phyloP scores from a whole-genome alignment of 2,888 invertebrate genomes.

The Pristionchus entomophagus region DNA sequence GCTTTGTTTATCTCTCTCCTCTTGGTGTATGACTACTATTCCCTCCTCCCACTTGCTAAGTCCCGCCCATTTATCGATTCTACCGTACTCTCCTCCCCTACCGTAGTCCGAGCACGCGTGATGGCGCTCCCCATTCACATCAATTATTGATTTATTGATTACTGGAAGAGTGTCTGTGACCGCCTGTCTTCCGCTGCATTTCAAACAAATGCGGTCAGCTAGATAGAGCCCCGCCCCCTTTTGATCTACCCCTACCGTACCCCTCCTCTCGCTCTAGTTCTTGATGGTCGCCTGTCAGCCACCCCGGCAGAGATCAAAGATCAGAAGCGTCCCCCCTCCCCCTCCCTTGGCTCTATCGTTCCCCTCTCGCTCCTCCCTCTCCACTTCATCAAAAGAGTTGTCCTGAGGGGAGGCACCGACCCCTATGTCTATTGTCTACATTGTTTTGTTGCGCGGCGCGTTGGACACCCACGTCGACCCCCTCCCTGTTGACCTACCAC shows the following conservation, averaged over 20 bases:
- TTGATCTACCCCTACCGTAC: background rate
- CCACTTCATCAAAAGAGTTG: background rate
- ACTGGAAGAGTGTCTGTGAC: conserved; percentile 24
- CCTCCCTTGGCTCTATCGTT: background rate
- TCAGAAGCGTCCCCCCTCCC: background rate
- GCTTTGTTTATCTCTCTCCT: background rate
- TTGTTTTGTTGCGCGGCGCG: conserved; percentile 28
- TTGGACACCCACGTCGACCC: conserved; percentile 4
- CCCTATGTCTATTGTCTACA: background rate
- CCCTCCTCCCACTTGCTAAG: conserved; percentile 6
- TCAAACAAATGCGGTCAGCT: conserved; percentile 44
- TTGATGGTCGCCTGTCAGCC: conserved; percentile 20
- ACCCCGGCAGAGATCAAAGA: conserved; percentile 33
- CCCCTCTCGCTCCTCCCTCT: background rate
- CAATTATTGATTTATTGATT: background rate
- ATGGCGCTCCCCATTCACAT: background rate
- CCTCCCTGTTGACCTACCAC: background rate
- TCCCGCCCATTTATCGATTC: background rate
- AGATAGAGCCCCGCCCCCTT: background rate
- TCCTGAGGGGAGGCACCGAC: conserved; percentile 34
- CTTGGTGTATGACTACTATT: background rate
- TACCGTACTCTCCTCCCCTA: background rate
- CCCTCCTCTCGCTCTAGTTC: conserved; percentile 9
- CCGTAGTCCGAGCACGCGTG: conserved; percentile 33
- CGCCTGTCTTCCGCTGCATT: conserved; percentile 31